Evolutionary conservation across 2,888 invertebrate genomes (phyloP).

Genomic region (Hydrotaea diabolus): DNA sequence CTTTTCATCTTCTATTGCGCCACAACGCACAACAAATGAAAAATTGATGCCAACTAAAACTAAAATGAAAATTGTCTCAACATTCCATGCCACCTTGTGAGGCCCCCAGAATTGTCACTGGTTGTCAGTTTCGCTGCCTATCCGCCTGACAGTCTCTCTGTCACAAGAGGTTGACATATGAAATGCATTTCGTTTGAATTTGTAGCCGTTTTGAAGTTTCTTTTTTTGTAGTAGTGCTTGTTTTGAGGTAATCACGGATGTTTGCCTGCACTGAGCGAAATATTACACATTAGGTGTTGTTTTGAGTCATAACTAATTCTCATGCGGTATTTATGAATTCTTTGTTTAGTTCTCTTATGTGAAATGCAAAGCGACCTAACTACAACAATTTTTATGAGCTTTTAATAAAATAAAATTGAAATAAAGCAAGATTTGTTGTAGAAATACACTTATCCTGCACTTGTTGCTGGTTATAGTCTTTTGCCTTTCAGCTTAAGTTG

Average conservation of each 20-base stretch:
- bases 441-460: too few species aligned
- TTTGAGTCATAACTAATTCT: neutral
- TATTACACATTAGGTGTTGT: neutral
- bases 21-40: neutral
- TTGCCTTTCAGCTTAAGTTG: too few species aligned
- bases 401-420: too few species aligned
- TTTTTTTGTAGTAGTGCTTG: neutral
- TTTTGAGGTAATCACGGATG: neutral
- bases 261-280: neutral
- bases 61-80: neutral
- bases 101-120: conserved; percentile 4
- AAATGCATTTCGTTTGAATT: too few species aligned
- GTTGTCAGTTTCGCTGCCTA: neutral
- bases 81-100: neutral
- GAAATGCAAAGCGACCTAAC: too few species aligned
- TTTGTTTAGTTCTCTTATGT: neutral
- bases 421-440: too few species aligned
- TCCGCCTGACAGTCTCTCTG: too few species aligned
- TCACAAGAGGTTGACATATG: too few species aligned
- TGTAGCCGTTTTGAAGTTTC: too few species aligned
- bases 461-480: too few species aligned
- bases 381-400: too few species aligned
- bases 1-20: neutral
- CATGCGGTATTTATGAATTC: neutral
- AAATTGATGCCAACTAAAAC: neutral